phyloP scores from a whole-genome alignment of 2,888 invertebrate genomes.

The Epirrhoe tristata region DNA sequence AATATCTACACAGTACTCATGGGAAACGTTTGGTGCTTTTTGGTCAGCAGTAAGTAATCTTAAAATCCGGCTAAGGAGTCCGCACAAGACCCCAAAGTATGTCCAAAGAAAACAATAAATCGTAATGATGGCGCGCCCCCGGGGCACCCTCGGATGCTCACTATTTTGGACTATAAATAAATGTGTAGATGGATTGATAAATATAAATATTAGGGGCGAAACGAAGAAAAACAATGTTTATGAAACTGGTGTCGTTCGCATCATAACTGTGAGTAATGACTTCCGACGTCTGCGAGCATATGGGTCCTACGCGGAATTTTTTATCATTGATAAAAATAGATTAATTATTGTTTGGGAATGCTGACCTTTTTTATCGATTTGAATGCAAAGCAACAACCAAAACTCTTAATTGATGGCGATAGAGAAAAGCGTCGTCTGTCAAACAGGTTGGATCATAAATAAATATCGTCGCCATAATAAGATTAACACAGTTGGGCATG shows the following conservation, averaged over 20 bases:
- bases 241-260: constrained; percentile 85
- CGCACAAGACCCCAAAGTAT: constrained; percentile 70
- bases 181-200: constrained; percentile 86
- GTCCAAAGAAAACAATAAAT: constrained; percentile 84
- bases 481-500: constrained; percentile 77
- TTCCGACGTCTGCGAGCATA: constrained; percentile 82
- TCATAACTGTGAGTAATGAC: constrained; percentile 85
- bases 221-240: constrained; percentile 85
- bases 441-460: constrained; percentile 76
- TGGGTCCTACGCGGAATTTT: constrained; percentile 79
- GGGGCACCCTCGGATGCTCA: constrained; percentile 81
- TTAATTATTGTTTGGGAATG: constrained; percentile 46
- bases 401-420: constrained; percentile 44
- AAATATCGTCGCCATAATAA: constrained; percentile 82
- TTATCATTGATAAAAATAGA: constrained; percentile 67
- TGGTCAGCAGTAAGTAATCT: constrained; percentile 64
- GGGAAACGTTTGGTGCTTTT: constrained; percentile 55
- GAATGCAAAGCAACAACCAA: constrained; percentile 34
- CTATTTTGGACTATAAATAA: constrained; percentile 84
- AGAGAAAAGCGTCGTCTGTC: constrained; percentile 70
- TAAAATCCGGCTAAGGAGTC: constrained; percentile 68
- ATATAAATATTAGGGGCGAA: constrained; percentile 86
- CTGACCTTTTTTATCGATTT: constrained; percentile 43
- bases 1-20: constrained; percentile 49
- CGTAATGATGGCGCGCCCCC: constrained; percentile 79